phyloP scores from a whole-genome alignment of 2,113 vertebrate genomes.

The Propithecus coquereli region DNA sequence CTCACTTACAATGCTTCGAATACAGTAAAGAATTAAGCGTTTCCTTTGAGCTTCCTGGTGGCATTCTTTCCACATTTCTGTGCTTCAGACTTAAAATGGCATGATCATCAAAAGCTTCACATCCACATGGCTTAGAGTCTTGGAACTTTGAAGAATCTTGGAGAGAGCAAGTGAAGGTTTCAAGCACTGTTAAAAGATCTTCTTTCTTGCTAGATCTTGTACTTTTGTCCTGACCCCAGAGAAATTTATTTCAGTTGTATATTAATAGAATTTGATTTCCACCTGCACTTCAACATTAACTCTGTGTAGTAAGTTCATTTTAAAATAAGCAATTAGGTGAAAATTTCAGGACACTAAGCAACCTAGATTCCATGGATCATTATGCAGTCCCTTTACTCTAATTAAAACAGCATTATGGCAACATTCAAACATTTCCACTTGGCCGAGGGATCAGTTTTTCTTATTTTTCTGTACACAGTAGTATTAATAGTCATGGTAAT shows the following conservation, averaged over 20 bases:
- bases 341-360: neutral
- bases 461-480: neutral
- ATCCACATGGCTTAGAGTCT: neutral
- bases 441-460: neutral
- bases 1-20: neutral
- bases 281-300: neutral
- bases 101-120: neutral
- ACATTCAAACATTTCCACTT: neutral
- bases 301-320: neutral
- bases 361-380: neutral
- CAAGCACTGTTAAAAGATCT: neutral
- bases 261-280: neutral
- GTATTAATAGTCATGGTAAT: neutral
- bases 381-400: neutral
- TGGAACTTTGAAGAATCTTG: neutral
- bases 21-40: neutral
- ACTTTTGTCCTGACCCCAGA: neutral
- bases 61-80: neutral
- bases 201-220: neutral
- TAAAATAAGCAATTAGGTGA: neutral
- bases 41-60: neutral
- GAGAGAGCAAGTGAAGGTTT: neutral
- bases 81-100: neutral
- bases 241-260: neutral
- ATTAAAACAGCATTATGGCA: neutral